Conservation (phyloP, 53 echinoderm and acorn worm genomes). For the Patiria pectinifera region DNA sequence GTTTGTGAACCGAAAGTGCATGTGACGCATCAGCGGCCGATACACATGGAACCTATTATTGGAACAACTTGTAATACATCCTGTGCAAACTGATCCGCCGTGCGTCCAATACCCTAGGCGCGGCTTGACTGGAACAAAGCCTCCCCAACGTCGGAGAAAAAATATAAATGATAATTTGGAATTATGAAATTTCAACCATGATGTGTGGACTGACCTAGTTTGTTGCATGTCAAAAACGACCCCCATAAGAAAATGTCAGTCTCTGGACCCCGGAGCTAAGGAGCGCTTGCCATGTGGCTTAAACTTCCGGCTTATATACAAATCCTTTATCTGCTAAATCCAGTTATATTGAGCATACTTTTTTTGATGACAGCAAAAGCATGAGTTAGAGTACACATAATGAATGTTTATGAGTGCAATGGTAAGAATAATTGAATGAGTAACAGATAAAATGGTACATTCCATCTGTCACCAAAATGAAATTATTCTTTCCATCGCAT, state of each 20-base stretch:
- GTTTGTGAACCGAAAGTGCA: slow-evolving; percentile 14
- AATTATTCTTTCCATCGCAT: no score
- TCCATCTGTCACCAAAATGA: no score
- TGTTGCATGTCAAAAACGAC: not conserved
- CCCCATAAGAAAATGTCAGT: not conserved
- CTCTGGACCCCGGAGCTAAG: not conserved
- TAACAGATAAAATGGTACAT: no score
- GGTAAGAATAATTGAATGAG: no score
- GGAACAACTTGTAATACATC: slow-evolving; percentile 40
- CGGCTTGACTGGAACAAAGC: not conserved
- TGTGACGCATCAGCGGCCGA: not conserved
- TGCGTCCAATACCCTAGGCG: not conserved
- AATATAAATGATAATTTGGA: not conserved
- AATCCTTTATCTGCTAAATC: no score
- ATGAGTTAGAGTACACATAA: no score
- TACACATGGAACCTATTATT: slow-evolving; percentile 24
- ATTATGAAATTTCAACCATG: not conserved
- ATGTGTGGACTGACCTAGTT: slow-evolving; percentile 5
- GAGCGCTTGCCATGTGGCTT: not conserved
- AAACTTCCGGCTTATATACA: no score
- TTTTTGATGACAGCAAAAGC: no score
- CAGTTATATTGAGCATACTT: no score
- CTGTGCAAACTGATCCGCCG: slow-evolving; percentile 27
- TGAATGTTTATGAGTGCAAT: no score
- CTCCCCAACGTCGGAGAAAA: no score